Evolutionary conservation across 1,140 invertebrate species (phyloP).

Genomic region (Bombyx mandarina): DNA sequence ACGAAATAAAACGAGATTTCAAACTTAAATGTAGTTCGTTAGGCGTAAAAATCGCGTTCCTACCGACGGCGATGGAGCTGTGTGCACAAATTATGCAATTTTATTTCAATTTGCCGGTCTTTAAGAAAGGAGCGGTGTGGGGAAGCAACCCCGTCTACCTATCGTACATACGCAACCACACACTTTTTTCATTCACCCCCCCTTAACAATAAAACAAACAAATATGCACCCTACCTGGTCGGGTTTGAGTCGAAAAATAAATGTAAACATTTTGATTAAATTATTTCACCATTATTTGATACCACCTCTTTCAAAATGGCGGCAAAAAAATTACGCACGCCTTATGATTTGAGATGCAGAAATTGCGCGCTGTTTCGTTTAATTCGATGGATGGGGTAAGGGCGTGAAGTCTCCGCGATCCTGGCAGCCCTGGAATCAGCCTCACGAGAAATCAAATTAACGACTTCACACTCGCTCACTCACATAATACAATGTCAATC

Average conservation of each 20-base stretch:
- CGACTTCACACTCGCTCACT: too few relatives aligned
- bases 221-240: conserved; percentile 29
- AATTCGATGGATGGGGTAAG: too few relatives aligned
- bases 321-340: conserved; percentile 29
- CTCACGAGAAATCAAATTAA: too few relatives aligned
- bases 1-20: not conserved
- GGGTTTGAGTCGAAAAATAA: conserved; percentile 22
- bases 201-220: conserved; percentile 14
- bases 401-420: too few relatives aligned
- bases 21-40: conserved; percentile 30
- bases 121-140: not conserved
- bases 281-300: conserved; percentile 67
- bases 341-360: not conserved
- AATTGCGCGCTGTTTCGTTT: not conserved
- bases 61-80: conserved; percentile 14
- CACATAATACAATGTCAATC: too few relatives aligned
- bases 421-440: too few relatives aligned
- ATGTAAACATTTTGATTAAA: conserved; percentile 41
- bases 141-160: conserved; percentile 10
- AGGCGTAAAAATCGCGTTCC: conserved; percentile 35
- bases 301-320: conserved; percentile 67
- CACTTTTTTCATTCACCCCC: conserved; percentile 42
- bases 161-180: conserved; percentile 46
- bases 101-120: conserved; percentile 44
- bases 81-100: conserved; percentile 58